Conservation (phyloP, 2,113 vertebrate species). For the Vulpes lagopus region DNA sequence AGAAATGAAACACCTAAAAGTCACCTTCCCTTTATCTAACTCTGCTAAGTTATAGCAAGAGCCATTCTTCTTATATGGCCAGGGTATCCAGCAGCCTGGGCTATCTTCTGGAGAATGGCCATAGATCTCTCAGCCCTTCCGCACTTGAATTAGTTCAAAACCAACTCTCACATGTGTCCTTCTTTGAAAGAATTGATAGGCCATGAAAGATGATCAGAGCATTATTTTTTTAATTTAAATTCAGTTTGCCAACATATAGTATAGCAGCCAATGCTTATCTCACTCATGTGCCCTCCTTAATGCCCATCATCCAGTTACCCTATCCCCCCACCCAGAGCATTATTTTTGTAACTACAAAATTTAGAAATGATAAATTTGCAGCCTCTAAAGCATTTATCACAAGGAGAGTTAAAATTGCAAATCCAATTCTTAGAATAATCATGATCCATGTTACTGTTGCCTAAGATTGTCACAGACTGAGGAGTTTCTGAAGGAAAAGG, state of each 20-base stretch:
- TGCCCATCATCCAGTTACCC: too few species aligned
- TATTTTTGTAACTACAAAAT: neutral
- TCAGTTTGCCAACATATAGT: too few species aligned
- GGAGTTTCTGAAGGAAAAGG: neutral
- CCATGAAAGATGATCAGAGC: neutral
- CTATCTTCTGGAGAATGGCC: neutral
- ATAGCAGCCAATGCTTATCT: too few species aligned
- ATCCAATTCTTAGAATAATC: neutral
- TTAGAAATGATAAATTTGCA: neutral
- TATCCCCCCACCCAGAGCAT: neutral
- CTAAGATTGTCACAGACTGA: neutral
- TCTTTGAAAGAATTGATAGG: constrained; percentile 13
- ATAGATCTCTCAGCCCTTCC: neutral
- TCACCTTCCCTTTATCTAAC: neutral
- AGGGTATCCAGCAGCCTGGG: neutral
- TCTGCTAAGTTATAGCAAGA: neutral
- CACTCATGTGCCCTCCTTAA: too few species aligned
- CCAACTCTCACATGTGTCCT: neutral
- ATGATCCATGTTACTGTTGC: neutral
- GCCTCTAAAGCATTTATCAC: neutral
- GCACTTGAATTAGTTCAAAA: neutral
- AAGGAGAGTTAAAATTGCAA: neutral
- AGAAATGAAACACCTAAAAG: constrained; percentile 10
- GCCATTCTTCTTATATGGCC: rapidly evolving
- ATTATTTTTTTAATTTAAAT: neutral